These are phyloP conservation scores for Seriola quinqueradiata DNA, from an alignment of 2,113 vertebrate genomes.

Conservation along the genomic window DNA sequence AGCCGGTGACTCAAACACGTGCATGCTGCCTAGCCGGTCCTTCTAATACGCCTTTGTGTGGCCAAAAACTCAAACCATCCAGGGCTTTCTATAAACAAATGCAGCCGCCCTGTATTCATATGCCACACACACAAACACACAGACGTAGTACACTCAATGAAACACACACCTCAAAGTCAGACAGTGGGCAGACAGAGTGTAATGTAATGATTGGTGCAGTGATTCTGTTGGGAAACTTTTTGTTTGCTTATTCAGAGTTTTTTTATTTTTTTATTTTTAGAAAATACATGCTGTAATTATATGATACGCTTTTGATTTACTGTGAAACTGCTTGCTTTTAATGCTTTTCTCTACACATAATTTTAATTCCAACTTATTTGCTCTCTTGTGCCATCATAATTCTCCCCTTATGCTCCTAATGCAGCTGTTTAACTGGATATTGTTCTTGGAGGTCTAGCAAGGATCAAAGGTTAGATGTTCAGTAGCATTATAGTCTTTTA, in stretches of 20 bases:
- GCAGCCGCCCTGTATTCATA: constrained; percentile 12
- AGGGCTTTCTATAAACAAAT: constrained; percentile 64
- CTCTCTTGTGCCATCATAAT: not conserved
- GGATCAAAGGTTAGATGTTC: constrained; percentile 29
- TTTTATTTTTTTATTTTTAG: not conserved
- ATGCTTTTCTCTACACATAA: not conserved
- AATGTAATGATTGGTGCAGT: constrained; percentile 39
- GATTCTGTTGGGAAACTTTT: constrained; percentile 46
- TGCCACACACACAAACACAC: constrained; percentile 18
- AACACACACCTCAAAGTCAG: constrained; percentile 43
- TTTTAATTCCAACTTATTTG: not conserved
- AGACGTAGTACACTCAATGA: not conserved
- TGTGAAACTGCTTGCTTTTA: not conserved
- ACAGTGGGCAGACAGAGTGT: constrained; percentile 12
- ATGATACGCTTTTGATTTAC: not conserved
- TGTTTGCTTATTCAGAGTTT: constrained; percentile 28
- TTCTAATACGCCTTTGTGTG: constrained; percentile 70
- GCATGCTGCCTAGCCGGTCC: constrained; percentile 48
- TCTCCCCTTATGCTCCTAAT: not conserved
- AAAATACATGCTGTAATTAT: not conserved
- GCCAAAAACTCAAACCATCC: constrained; percentile 43
- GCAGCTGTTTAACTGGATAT: not conserved
- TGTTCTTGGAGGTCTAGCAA: constrained; percentile 5
- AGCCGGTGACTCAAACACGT: constrained; percentile 74
- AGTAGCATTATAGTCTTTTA: constrained; percentile 23